Base-by-base conservation (phyloP, 2,888 invertebrate genomes). In the Patella caerulea region DNA sequence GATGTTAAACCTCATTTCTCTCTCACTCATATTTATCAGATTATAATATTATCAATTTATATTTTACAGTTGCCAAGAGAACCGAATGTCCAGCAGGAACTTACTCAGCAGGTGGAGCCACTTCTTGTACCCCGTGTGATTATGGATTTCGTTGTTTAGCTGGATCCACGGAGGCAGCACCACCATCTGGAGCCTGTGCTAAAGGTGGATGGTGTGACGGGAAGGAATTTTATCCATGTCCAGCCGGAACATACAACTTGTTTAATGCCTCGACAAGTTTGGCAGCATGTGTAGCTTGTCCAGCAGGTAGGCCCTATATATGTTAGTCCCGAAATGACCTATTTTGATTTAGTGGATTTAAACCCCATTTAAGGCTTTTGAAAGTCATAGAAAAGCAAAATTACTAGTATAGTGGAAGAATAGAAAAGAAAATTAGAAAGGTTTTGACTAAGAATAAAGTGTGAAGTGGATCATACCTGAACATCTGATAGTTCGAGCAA, bases 151-250 rank as follows among this genome's bases (percentile, higher is more conserved):
- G 83, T 3, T 91, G 91, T 80, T 79, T 82, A 54, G 85, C 86
- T 77, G 84, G 84, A 4, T 89, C 90, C 0, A 86, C 86, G n/a
- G 86, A 81, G 15, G 85, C 88, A 12, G 76, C 83, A 5, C 91
- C 91, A 1, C 72, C 83, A 19, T 82, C 76, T 52, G 86, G 84
- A 29, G 78, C 83, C 9, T 91, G 91, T 81, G 81, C 84, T 24
- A 75, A 83, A 45, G 91, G 91, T 9, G 88, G 88, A 3, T 90
- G 85, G 83, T 91, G 91, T 82, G 90, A 91, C 79, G 91, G 90
- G 3, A 85, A 86, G 74, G 72, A 76, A 15, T 87, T 85, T 79
- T 74, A 79, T 54, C 84, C 87, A 0, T 91, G 91, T 81, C 84
- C 84, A 3, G 80, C 88, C 3, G 91, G 91, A 9, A 89, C 86